phyloP scores from a whole-genome alignment of 2,797 vertebrate species.

The Trematomus bernacchii region DNA sequence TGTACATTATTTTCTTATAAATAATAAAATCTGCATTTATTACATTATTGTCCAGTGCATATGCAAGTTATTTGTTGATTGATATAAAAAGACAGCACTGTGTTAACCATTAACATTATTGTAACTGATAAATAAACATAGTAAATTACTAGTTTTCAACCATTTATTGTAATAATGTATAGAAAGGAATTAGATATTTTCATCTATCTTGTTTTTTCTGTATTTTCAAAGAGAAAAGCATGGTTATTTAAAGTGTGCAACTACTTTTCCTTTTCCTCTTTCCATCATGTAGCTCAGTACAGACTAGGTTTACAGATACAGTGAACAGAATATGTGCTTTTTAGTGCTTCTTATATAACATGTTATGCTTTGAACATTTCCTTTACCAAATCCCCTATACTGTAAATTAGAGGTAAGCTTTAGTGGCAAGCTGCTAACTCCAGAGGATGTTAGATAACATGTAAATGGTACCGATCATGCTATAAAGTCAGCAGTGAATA shows the following conservation, averaged over 20 bases:
- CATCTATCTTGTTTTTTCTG: not conserved
- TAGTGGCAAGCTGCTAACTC: slow-evolving; percentile 64
- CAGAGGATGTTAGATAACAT: slow-evolving; percentile 64
- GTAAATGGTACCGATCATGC: slow-evolving; percentile 36
- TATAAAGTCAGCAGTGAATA: slow-evolving; percentile 18
- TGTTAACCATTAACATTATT: not conserved
- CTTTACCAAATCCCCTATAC: slow-evolving; percentile 70
- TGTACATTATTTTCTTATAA: too few species aligned
- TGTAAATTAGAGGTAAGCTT: slow-evolving; percentile 70
- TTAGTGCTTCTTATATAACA: slow-evolving; percentile 64
- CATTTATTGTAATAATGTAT: too few species aligned
- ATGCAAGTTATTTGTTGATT: not conserved
- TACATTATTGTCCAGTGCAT: not conserved
- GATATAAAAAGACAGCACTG: not conserved
- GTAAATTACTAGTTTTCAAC: too few species aligned
- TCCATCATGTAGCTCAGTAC: slow-evolving; percentile 1
- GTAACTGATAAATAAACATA: too few species aligned
- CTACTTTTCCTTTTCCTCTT: not conserved
- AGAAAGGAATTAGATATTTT: too few species aligned
- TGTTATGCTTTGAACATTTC: slow-evolving; percentile 60
- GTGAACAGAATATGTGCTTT: slow-evolving; percentile 31
- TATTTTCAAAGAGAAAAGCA: slow-evolving; percentile 1
- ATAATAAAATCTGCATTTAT: not conserved
- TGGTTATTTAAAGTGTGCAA: not conserved
- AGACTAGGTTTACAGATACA: not conserved